Evolutionary conservation across 2,113 vertebrate genomes (phyloP), one percentile per base, ranked within the genome.

Genomic region (Chaetorhynchus papuensis): DNA sequence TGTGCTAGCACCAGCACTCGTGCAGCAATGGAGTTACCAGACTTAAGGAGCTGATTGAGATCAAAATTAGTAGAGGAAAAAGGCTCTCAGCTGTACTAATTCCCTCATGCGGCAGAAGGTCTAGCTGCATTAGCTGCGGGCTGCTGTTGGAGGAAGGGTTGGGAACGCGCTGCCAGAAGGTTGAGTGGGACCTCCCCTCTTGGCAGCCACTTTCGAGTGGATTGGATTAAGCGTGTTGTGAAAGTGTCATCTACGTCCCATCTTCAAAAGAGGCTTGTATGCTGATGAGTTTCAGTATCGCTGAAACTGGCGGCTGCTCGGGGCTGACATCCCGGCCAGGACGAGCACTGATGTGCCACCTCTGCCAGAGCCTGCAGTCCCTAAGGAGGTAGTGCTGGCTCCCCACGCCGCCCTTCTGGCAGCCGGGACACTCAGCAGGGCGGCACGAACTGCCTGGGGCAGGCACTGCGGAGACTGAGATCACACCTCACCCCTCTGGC

Each of bases 391-490:
- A 70, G 5, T 10, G 1, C 4, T 0, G 1, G 24, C 21, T 86
- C 27, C n/a, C 24, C 1, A 0, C 13, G 6, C 35, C 1, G 1
- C 54, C 35, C 20, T n/a, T 8, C 63, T 7, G 59, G 24, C 52
- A 37, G 16, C 63, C 4, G 9, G 35, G 45, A 83, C 56, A 4
- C 41, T 41, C 12, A 0, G 33, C 2, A 0, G 56, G 33, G 22
- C 1, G 0, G 10, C 57, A 22, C 1, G 1, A 42, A 24, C 35
- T 0, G 0, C 65, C 23, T 10, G 16, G 31, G 23, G n/a, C 44
- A n/a, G 53, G 39, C 23, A 3, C 57, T 6, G 57, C 5, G 39
- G 30, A 71, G 49, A 53, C 9, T 4, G n/a, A 54, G 39, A 10
- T 66, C 49, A 27, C 31, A 28, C 11, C 47, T 74, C 59, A 13